Conservation (phyloP, 2,888 invertebrate genomes). For the Sesamia inferens region DNA sequence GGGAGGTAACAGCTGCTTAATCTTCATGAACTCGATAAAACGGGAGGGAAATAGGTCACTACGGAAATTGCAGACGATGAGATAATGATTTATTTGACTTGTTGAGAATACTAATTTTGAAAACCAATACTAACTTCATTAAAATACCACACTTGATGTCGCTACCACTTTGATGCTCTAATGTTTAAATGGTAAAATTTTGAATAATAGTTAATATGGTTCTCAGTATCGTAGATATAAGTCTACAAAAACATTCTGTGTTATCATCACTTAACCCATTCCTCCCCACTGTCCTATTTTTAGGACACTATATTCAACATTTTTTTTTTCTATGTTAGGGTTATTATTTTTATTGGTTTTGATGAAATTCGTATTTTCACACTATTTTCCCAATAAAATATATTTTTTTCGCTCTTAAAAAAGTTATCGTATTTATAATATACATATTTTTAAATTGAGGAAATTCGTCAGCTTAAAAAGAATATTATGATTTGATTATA, state of each 20-base stretch:
- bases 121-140: slow-evolving; percentile 26
- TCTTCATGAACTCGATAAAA: slow-evolving; percentile 31
- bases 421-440: too few species aligned
- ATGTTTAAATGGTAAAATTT: slow-evolving; percentile 17
- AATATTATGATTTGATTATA: too few species aligned
- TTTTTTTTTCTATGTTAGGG: too few species aligned
- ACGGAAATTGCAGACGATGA: slow-evolving; percentile 43
- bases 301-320: too few species aligned
- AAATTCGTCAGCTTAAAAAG: too few species aligned
- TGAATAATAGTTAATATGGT: slow-evolving; percentile 29
- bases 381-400: too few species aligned
- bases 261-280: slow-evolving; percentile 63
- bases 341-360: too few species aligned
- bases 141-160: background rate
- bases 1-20: slow-evolving; percentile 36
- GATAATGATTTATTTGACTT: slow-evolving; percentile 32
- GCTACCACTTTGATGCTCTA: background rate
- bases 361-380: too few species aligned
- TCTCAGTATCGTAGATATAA: slow-evolving; percentile 30
- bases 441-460: too few species aligned
- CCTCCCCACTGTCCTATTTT: too few species aligned
- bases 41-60: slow-evolving; percentile 34
- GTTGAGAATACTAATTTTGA: slow-evolving; percentile 27
- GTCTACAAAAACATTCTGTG: slow-evolving; percentile 33
- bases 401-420: too few species aligned